Evolutionary conservation across 2,113 vertebrate genomes (phyloP), one percentile per base, ranked within the genome.

Genomic region (Panthera uncia): DNA sequence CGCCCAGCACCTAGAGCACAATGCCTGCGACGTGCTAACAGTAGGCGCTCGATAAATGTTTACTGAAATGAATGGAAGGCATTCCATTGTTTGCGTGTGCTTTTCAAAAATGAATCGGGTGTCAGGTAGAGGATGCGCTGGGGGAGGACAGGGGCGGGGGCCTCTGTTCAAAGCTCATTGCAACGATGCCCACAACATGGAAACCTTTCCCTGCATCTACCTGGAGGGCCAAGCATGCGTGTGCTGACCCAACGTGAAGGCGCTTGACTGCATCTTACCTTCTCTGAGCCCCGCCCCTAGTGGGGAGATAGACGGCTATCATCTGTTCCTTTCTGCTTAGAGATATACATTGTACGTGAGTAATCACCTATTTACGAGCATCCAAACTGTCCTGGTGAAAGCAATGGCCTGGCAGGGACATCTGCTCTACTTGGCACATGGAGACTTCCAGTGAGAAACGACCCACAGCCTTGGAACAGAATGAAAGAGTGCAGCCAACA

Each of bases 251-350:
- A 7, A 1, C 3, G 1, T 3, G 50, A 19, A n/a, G 38, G 66
- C 1, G 3, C 2, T 6, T 16, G 55, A 3, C 12, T 1, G 27
- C n/a, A 0, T 3, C 27, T n/a, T 2, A 3, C 33, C 0, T 38
- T 27, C 48, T 13, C 36, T 65, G n/a, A 2, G 19, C 15, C 38
- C 3, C 6, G 13, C 31, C 38, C 57, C 81, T 38, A 6, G 73
- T 0, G 27, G 41, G 50, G 73, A 86, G 90, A 57, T 6, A 2
- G 0, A 5, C 68, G 57, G 29, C 27, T 23, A 10, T 4, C 1
- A n/a, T 38, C 48, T 16, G 23, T 4, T 52, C 10, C 36, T 19
- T 36, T 38, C 14, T 14, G 33, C 38, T 48, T 63, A 11, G 19
- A 74, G 50, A 9, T 3, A n/a, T 2, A 71, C n/a, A 12, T 1